Evolutionary conservation across 2,888 invertebrate species (phyloP), one percentile per base, ranked within the genome.

Genomic region (Trachelus stipa): DNA sequence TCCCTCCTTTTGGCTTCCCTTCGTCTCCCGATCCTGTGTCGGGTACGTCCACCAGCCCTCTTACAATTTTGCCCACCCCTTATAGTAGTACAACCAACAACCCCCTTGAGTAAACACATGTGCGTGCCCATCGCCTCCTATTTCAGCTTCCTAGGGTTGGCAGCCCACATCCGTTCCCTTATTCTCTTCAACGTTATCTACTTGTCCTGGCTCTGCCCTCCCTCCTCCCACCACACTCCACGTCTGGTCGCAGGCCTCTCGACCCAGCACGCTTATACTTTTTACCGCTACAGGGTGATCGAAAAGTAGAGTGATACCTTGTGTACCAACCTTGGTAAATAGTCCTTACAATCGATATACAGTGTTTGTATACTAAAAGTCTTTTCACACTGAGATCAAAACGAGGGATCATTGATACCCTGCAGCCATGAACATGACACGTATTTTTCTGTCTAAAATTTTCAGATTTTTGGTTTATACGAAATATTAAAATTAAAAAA

Each of bases 61-160:
- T 56, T 56, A 56, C 56, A 15, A 15, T 56, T 56, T 56, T 56
- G 56, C 11, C 35, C 34, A n/a, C 35, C 56, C 23, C 56, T 15
- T 9, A 23, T 56, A 23, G 23, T 9, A 56, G 56, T 23, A 56
- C 56, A 56, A 56, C 56, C 56, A 56, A 40, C 56, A 56, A 56
- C 71, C 71, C 71, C 33, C 71, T 31, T 83, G 80, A 82, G 83
- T 79, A 82, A 83, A 83, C 83, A 81, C 79, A 78, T 77, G 82
- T 83, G 80, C 84, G 83, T 84, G 82, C 82, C 74, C 71, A 34
- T 33, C 34, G 31, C 71, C 71, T 71, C 71, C 33, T 71, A 34
- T 71, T 31, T 71, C 34, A 71, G 71, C 79, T 77, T 79, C 79
- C 76, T 75, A 76, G 77, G 80, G 78, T 56, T 34, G 34, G 34